phyloP scores from a whole-genome alignment of 2,797 vertebrate species.

The Rhinella marina region DNA sequence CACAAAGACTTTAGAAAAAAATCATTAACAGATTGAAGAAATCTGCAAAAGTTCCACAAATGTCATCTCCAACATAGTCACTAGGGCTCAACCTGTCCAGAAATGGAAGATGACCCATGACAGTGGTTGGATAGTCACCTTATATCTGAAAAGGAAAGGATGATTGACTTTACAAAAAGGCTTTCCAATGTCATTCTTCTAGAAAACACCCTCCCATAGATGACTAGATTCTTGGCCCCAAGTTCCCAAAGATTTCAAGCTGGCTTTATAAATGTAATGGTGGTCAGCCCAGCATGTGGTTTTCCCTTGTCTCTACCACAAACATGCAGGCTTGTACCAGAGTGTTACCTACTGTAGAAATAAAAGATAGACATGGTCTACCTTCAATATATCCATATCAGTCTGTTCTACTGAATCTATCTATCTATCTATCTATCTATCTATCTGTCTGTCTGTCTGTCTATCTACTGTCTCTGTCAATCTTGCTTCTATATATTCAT shows the following conservation, averaged over 20 bases:
- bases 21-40: not conserved
- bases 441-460: no score
- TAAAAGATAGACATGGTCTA: no score
- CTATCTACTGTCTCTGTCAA: no score
- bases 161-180: not conserved
- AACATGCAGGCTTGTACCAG: not conserved
- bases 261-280: not conserved
- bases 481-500: no score
- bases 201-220: not conserved
- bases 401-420: no score
- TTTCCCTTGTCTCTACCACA: not conserved
- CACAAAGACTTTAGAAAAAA: not conserved
- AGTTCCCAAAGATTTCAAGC: not conserved
- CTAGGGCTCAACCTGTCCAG: not conserved
- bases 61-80: not conserved
- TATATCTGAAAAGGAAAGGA: not conserved
- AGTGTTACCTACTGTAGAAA: no score
- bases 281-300: not conserved
- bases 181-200: not conserved
- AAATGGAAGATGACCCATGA: not conserved
- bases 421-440: no score
- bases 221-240: not conserved
- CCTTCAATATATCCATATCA: no score
- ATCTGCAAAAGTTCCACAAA: not conserved
- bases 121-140: not conserved